Conservation (phyloP, 2,888 invertebrate genomes). For the Hartigia nigra region DNA sequence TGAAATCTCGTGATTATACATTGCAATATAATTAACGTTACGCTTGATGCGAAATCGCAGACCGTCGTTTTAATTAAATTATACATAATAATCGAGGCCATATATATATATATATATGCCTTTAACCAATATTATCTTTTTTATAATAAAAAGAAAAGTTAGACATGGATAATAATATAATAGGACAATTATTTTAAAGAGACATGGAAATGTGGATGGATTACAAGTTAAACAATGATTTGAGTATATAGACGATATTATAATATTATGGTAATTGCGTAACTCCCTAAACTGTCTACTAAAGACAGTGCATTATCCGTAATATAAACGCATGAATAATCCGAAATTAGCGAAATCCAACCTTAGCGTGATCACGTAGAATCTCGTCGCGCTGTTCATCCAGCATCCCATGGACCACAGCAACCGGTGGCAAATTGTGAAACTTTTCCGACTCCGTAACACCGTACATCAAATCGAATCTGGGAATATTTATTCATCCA, state of each 20-base stretch:
- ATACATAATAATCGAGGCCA: background rate
- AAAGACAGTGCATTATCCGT: background rate
- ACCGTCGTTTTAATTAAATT: background rate
- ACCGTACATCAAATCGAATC: constrained; percentile 89
- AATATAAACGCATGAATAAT: background rate
- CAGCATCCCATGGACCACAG: constrained; percentile 78
- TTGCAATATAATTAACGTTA: too few relatives aligned
- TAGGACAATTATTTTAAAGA: too few relatives aligned
- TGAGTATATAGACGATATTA: too few relatives aligned
- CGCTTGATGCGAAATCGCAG: too few relatives aligned
- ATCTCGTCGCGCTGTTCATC: constrained; percentile 82
- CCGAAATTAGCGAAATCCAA: constrained; percentile 27
- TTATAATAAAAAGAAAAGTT: background rate
- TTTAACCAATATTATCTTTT: background rate
- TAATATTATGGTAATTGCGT: background rate
- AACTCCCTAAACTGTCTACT: background rate
- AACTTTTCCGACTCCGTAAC: constrained; percentile 86
- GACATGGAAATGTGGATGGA: too few relatives aligned
- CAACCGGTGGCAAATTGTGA: constrained; percentile 79
- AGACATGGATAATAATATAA: too few relatives aligned
- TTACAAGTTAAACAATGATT: too few relatives aligned
- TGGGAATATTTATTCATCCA: constrained; percentile 56
- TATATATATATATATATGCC: background rate
- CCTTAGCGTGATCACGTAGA: constrained; percentile 77
- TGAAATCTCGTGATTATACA: too few relatives aligned